Evolutionary conservation across 2,113 vertebrate genomes (phyloP), one percentile per base, ranked within the genome.

Genomic region (Rhombomys opimus): DNA sequence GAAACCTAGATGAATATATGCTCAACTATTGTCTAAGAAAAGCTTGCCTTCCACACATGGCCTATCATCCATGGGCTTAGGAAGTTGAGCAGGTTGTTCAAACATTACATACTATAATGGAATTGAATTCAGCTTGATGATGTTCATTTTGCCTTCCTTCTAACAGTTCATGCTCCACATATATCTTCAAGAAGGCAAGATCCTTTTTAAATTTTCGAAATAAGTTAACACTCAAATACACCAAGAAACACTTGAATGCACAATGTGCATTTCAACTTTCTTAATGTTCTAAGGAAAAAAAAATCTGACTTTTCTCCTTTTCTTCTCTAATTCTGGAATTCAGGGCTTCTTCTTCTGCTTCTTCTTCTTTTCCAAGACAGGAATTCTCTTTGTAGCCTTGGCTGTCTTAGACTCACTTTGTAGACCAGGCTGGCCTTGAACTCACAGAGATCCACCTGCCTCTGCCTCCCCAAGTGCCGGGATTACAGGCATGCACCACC

Each of bases 1-100:
- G 97, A 96, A 95, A 54, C 46, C 95, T 97, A 70, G 70, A 25
- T 92, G 80, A 65, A 67, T 78, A n/a, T 27, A 65, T 78, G 41
- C 12, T 52, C 70, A 65, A 10, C 30, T 65, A 25, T 80, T 67
- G 20, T 67, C 78, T 92, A 65, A 85, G 93, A n/a, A 80, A 46
- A 86, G 63, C 93, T 94, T 95, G 82, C 54, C 65, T 94, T 96
- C 96, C 50, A 93, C 68, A 85, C 46, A 73, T 65, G 41, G 30
- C 82, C 91, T 86, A 93, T 61, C 82, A 96, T 67, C 76, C 81
- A 75, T 95, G 88, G 85, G 32, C 93, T 89, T 70, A 72, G 68
- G 75, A 90, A 95, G 63, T 68, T 91, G 87, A 95, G 82, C 32
- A 93, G 46, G 46, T 12, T 12, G 52, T 68, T 95, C 54, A 86